Conservation (phyloP, 2,797 vertebrate genomes). For the Zalophus californianus region DNA sequence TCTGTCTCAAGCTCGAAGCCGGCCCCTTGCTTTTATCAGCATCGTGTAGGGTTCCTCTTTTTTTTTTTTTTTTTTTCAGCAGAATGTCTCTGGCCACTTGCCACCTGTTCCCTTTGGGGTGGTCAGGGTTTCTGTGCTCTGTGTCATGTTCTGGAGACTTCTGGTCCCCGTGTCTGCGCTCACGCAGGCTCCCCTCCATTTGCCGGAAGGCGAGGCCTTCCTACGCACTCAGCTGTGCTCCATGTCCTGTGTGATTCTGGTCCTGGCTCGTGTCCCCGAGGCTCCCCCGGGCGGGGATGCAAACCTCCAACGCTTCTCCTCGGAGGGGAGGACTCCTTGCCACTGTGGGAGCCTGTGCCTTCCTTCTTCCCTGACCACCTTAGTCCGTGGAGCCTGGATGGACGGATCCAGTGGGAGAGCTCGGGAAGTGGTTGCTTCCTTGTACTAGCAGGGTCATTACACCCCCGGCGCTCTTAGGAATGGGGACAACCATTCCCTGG, state of each 20-base stretch:
- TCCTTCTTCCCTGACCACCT: not conserved
- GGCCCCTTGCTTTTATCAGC: not conserved
- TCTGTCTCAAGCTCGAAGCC: not conserved
- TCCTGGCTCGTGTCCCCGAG: not conserved
- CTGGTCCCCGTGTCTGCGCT: not conserved
- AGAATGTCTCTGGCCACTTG: not conserved
- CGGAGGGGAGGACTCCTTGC: fast-evolving
- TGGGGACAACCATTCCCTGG: not conserved
- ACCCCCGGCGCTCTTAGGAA: too few relatives aligned
- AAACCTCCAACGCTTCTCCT: not conserved
- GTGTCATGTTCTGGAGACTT: not conserved
- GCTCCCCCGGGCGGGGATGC: too few relatives aligned
- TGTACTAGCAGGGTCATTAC: fast-evolving
- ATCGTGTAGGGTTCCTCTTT: not conserved
- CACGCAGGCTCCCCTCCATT: not conserved
- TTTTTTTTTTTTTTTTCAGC: not conserved
- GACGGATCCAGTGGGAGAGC: not conserved
- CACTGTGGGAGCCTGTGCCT: not conserved
- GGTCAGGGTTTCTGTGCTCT: not conserved
- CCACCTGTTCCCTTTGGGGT: not conserved
- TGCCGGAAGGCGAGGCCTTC: not conserved
- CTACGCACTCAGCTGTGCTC: fast-evolving
- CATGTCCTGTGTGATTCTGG: fast-evolving
- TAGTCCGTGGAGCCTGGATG: not conserved
- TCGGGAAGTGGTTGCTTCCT: fast-evolving